These are phyloP conservation scores for Furcifer pardalis DNA, from an alignment of 2,797 vertebrate species.

Conservation along the genomic window DNA sequence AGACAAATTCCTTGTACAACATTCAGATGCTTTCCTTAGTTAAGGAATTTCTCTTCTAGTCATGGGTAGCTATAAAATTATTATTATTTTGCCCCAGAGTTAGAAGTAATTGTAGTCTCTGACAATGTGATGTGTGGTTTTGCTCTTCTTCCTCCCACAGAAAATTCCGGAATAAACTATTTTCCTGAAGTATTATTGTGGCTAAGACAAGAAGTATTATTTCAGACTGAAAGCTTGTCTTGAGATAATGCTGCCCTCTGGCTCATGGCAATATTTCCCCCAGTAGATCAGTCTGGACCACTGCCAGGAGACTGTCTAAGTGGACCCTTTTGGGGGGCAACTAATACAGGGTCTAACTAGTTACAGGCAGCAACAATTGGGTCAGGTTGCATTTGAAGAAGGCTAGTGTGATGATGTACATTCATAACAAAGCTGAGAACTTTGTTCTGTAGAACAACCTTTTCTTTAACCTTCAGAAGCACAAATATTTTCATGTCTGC, in stretches of 20 bases:
- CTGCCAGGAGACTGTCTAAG: background rate
- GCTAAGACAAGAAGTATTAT: background rate
- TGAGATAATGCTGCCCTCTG: background rate
- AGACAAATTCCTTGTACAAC: no score
- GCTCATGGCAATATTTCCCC: background rate
- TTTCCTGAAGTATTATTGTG: background rate
- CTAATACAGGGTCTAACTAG: background rate
- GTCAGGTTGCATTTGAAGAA: background rate
- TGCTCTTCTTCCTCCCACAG: background rate
- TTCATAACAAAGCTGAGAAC: slow-evolving; percentile 72
- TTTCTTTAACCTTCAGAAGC: slow-evolving; percentile 73
- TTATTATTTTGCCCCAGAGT: no score
- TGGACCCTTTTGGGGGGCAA: background rate
- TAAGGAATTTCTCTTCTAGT: no score
- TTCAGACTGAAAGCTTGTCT: background rate
- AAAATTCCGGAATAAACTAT: background rate
- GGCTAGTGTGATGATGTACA: slow-evolving; percentile 21
- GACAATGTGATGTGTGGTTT: background rate
- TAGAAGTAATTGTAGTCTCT: no score
- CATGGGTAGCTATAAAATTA: no score
- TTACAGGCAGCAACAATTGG: background rate
- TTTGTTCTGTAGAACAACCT: slow-evolving; percentile 66
- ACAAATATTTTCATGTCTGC: slow-evolving; percentile 63
- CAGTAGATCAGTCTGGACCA: background rate
- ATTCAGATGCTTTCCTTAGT: no score